These are phyloP conservation scores for Ochotona princeps DNA, from an alignment of 2,113 vertebrate genomes.

Conservation along the genomic window DNA sequence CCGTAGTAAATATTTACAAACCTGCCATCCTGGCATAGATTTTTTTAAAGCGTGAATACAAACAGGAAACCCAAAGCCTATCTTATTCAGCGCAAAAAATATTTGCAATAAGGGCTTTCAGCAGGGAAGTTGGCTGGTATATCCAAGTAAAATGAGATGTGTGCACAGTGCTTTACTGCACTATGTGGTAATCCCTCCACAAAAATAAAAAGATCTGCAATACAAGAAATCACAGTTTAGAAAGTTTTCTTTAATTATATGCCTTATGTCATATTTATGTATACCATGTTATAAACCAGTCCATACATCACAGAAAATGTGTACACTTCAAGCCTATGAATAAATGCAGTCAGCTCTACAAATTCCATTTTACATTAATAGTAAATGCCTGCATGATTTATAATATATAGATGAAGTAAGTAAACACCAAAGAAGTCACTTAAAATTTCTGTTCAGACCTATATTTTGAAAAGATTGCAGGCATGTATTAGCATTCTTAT, in stretches of 20 bases:
- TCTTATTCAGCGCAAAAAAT: not conserved
- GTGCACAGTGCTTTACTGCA: not conserved
- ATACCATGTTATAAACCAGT: constrained; percentile 35
- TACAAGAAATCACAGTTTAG: constrained; percentile 46
- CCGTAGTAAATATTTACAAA: constrained; percentile 70
- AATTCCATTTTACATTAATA: constrained; percentile 65
- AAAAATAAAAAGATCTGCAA: constrained; percentile 57
- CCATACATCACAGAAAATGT: constrained; percentile 56
- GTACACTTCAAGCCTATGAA: constrained; percentile 44
- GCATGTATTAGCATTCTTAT: constrained; percentile 63
- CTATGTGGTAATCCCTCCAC: not conserved
- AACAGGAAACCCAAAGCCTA: constrained; percentile 46
- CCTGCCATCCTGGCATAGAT: constrained; percentile 28
- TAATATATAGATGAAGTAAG: not conserved
- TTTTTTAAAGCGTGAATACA: constrained; percentile 52
- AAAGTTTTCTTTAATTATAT: constrained; percentile 72
- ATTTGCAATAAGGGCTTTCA: not conserved
- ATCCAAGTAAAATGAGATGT: constrained; percentile 13
- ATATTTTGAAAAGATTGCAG: not conserved
- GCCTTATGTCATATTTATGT: constrained; percentile 70
- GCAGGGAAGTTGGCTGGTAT: not conserved
- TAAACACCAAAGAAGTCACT: constrained; percentile 53
- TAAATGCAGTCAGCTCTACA: constrained; percentile 32
- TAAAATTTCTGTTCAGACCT: constrained; percentile 26
- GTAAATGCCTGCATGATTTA: constrained; percentile 70